A percentile compares a stretch with the other conserved stretches of the same genome.
These are phyloP conservation scores for Maniola hyperantus DNA, from an alignment of 2,888 invertebrate genomes.

Conservation along the genomic window DNA sequence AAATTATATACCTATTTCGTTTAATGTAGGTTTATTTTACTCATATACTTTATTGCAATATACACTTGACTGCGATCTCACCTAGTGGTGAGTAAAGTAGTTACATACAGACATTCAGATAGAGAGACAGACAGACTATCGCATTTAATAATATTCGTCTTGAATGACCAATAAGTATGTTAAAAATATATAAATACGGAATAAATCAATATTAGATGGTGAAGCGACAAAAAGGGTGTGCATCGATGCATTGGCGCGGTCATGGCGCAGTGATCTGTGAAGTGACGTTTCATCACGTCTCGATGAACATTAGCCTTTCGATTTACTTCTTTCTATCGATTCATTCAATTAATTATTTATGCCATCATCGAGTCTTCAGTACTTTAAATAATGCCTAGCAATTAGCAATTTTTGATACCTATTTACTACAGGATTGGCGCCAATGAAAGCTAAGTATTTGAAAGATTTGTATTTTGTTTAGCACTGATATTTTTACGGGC, in stretches of 20 bases:
- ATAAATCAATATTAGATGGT: conserved; percentile 24
- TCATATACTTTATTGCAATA: too few species aligned
- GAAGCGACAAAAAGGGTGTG: conserved; percentile 53
- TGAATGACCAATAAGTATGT: not conserved
- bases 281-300: conserved; percentile 58
- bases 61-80: too few species aligned
- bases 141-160: not conserved
- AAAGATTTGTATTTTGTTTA: too few species aligned
- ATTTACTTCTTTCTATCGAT: conserved; percentile 35
- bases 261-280: conserved; percentile 57
- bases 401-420: not conserved
- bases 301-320: conserved; percentile 60
- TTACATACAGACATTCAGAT: too few species aligned
- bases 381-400: not conserved
- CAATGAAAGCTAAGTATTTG: too few species aligned
- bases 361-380: not conserved
- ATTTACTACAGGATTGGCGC: too few species aligned
- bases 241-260: conserved; percentile 62
- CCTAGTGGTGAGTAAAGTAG: too few species aligned
- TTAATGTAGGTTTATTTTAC: too few species aligned
- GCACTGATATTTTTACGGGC: too few species aligned
- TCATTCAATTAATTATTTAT: conserved; percentile 10
- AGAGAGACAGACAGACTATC: too few species aligned
- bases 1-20: too few species aligned
- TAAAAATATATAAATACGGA: not conserved